Percentiles rank a stretch among this genome's conserved stretches.
Conservation (phyloP, 2,888 invertebrate species). For the Lasioglossum villosulum region DNA sequence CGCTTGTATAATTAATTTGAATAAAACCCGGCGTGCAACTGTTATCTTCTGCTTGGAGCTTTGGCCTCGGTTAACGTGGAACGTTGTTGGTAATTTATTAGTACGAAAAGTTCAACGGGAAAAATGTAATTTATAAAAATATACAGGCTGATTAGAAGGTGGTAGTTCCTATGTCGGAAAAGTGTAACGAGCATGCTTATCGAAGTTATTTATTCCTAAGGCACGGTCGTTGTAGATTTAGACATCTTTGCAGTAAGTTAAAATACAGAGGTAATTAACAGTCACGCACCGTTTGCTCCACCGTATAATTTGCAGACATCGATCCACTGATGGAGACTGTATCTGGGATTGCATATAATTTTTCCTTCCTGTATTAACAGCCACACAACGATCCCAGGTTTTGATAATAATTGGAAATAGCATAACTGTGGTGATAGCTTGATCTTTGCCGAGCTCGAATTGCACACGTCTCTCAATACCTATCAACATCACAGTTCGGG, state of each 20-base stretch:
- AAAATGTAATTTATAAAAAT: neutral
- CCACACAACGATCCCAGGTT: neutral
- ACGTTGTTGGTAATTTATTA: neutral
- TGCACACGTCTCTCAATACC: too few relatives aligned
- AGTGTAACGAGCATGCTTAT: neutral
- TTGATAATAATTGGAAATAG: neutral
- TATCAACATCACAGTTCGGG: too few relatives aligned
- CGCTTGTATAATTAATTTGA: constrained; percentile 8
- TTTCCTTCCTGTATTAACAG: constrained; percentile 3
- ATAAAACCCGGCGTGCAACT: neutral
- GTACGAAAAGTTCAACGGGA: neutral
- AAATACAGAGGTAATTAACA: neutral
- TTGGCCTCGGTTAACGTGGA: neutral
- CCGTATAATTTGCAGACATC: neutral
- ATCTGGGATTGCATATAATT: neutral
- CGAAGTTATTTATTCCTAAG: neutral
- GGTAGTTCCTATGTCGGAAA: neutral
- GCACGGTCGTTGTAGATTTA: neutral
- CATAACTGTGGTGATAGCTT: neutral
- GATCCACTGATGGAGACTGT: neutral
- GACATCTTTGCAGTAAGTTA: neutral
- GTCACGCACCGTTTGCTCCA: neutral
- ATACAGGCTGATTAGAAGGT: neutral
- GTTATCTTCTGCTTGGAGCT: neutral
- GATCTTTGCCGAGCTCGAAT: too few relatives aligned